phyloP scores from a whole-genome alignment of 2,113 vertebrate species.

The Solea solea region DNA sequence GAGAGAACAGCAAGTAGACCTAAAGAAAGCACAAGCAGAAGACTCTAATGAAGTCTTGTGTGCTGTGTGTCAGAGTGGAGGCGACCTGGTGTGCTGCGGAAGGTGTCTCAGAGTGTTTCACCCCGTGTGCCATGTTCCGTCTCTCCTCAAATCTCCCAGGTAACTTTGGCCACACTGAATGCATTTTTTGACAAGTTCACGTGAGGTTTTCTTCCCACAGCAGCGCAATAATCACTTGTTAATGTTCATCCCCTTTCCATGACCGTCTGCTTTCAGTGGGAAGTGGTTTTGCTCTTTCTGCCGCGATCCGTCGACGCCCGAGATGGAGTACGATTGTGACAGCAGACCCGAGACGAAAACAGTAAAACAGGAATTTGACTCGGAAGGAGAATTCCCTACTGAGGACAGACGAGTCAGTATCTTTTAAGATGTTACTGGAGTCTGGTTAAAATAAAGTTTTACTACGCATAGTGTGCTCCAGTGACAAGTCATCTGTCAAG shows the following conservation, averaged over 20 bases:
- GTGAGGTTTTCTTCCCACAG: conserved; percentile 21
- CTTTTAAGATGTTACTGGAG: background rate
- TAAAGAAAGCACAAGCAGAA: conserved; percentile 12
- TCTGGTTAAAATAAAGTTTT: background rate
- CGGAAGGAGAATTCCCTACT: conserved; percentile 69
- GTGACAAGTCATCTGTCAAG: no score
- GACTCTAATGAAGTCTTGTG: conserved; percentile 88
- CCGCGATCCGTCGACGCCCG: conserved; percentile 80
- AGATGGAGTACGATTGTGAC: conserved; percentile 88
- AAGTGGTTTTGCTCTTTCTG: conserved; percentile 91
- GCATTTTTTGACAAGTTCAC: conserved; percentile 2
- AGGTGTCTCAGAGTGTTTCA: conserved; percentile 93
- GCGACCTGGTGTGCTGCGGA: conserved; percentile 90
- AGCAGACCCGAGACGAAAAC: conserved; percentile 76
- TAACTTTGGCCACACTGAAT: conserved; percentile 62
- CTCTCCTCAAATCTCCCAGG: conserved; percentile 89
- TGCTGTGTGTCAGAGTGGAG: conserved; percentile 91
- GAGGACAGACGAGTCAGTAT: conserved; percentile 84
- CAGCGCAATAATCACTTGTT: background rate
- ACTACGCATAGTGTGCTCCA: no score
- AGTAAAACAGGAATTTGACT: conserved; percentile 54
- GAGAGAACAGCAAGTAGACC: conserved; percentile 49
- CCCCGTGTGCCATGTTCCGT: conserved; percentile 90
- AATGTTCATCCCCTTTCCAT: conserved; percentile 11
- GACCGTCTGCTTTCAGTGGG: conserved; percentile 74